Evolutionary conservation across 2,797 vertebrate species (phyloP).

Genomic region (Parauchenoglanis punctatus): DNA sequence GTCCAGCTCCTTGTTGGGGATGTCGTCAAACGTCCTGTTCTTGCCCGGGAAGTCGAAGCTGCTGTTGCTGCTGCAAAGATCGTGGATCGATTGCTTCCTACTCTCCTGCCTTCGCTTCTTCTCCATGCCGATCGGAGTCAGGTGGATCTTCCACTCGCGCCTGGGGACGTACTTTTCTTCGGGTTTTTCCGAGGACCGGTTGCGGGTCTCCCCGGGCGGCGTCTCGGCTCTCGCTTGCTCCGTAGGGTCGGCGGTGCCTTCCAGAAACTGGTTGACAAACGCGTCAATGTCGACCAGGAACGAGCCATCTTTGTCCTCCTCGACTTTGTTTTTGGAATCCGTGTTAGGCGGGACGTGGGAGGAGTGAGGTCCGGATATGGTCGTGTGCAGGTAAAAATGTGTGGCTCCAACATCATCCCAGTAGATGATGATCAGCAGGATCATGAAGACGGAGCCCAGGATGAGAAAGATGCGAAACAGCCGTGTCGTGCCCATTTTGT

Average conservation of each 20-base stretch:
- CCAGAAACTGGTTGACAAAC: conserved; percentile 85
- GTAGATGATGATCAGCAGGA: conserved; percentile 94
- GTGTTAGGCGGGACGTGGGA: conserved; percentile 64
- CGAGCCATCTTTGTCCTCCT: conserved; percentile 64
- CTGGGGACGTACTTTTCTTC: conserved; percentile 81
- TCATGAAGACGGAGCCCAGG: conserved; percentile 89
- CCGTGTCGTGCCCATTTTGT: conserved; percentile 88
- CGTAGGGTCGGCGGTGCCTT: conserved; percentile 77
- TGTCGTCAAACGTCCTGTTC: conserved; percentile 94
- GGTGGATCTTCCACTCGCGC: conserved; percentile 88
- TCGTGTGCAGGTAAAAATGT: conserved; percentile 85
- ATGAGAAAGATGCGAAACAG: conserved; percentile 89
- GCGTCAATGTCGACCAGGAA: conserved; percentile 82
- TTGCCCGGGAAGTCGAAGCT: conserved; percentile 87
- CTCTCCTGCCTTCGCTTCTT: conserved; percentile 76
- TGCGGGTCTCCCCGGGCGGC: conserved; percentile 62
- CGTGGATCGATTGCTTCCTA: conserved; percentile 78
- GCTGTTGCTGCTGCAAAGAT: conserved; percentile 84
- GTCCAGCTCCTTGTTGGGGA: conserved; percentile 93
- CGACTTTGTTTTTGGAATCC: conserved; percentile 52
- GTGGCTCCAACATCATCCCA: conserved; percentile 92
- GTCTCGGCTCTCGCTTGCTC: conserved; percentile 74
- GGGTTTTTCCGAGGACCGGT: conserved; percentile 73
- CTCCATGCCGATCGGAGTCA: conserved; percentile 76
- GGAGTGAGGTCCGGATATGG: conserved; percentile 81